A percentile compares a stretch with the other conserved stretches of the same genome.
Evolutionary conservation across 2,113 vertebrate genomes (phyloP).

Genomic region (Delphinapterus leucas): DNA sequence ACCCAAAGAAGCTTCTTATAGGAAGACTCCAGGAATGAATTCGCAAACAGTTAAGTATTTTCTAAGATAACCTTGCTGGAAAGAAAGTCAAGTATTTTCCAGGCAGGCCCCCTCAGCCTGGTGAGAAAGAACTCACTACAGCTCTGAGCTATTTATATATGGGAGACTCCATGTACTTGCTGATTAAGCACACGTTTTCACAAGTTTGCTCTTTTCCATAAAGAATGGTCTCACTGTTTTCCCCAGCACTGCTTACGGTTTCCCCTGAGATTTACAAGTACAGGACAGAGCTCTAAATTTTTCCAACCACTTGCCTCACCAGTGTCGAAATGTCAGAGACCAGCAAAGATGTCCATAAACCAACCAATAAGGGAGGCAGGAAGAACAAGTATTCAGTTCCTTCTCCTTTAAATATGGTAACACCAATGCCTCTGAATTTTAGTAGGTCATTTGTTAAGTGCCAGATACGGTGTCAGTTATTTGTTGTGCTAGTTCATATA

Average conservation of each 20-base stretch:
- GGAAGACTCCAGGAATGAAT: constrained; percentile 44
- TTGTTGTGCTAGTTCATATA: background rate
- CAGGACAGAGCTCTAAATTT: constrained; percentile 49
- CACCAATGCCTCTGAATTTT: background rate
- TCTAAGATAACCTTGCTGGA: constrained; percentile 44
- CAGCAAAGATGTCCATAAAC: background rate
- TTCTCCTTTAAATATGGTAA: background rate
- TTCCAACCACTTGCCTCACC: background rate
- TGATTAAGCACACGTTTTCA: constrained; percentile 53
- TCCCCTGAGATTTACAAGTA: constrained; percentile 51
- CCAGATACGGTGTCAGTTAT: background rate
- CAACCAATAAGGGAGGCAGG: background rate
- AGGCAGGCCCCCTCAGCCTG: background rate
- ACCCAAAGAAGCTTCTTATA: constrained; percentile 25
- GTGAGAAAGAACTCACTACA: constrained; percentile 42
- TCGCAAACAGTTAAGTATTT: constrained; percentile 40
- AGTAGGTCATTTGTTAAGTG: background rate
- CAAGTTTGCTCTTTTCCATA: constrained; percentile 43
- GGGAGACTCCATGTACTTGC: constrained; percentile 38
- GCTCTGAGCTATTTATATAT: constrained; percentile 66
- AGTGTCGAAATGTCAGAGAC: constrained; percentile 29
- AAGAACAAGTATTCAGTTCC: background rate
- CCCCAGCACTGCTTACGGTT: background rate
- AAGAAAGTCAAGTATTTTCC: constrained; percentile 50
- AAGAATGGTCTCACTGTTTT: constrained; percentile 66